These are phyloP conservation scores for Pollenia griseotomentosa DNA, from an alignment of 2,888 invertebrate genomes.

Conservation along the genomic window DNA sequence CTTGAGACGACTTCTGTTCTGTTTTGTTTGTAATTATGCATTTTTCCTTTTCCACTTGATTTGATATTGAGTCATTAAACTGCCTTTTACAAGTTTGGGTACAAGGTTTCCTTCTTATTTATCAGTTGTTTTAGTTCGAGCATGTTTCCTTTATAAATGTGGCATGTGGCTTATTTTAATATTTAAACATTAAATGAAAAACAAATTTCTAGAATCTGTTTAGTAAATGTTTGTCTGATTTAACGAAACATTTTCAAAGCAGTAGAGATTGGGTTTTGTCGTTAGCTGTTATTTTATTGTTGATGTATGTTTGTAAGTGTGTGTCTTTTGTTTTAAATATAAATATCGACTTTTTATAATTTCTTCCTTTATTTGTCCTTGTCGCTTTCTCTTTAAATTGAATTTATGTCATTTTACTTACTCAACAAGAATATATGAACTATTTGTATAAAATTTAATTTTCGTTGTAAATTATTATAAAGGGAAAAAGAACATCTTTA, in stretches of 20 bases:
- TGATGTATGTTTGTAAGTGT: not conserved
- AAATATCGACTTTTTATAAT: not conserved
- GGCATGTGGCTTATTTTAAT: conserved; percentile 10
- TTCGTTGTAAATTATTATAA: not conserved
- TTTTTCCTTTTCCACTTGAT: conserved; percentile 45
- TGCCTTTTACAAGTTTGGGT: conserved; percentile 10
- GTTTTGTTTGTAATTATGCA: not conserved
- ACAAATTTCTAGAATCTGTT: not conserved
- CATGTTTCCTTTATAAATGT: conserved; percentile 52
- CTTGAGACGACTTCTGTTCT: conserved; percentile 39
- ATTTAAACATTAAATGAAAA: not conserved
- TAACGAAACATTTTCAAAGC: not conserved
- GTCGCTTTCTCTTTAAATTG: not conserved
- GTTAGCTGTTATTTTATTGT: not conserved
- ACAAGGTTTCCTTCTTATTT: conserved; percentile 39
- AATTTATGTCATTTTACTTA: conserved; percentile 21
- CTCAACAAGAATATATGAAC: not conserved
- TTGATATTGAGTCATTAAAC: conserved; percentile 43
- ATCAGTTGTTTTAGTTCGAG: conserved; percentile 6
- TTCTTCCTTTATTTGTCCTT: conserved; percentile 16
- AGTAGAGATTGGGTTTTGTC: conserved; percentile 1
- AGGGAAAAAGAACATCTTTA: not conserved
- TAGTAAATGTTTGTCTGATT: not conserved
- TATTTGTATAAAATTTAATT: not conserved
- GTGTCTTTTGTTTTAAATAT: not conserved